Evolutionary conservation across 2,113 vertebrate genomes (phyloP), one percentile per base, ranked within the genome.

Genomic region (Puntigrus tetrazona): DNA sequence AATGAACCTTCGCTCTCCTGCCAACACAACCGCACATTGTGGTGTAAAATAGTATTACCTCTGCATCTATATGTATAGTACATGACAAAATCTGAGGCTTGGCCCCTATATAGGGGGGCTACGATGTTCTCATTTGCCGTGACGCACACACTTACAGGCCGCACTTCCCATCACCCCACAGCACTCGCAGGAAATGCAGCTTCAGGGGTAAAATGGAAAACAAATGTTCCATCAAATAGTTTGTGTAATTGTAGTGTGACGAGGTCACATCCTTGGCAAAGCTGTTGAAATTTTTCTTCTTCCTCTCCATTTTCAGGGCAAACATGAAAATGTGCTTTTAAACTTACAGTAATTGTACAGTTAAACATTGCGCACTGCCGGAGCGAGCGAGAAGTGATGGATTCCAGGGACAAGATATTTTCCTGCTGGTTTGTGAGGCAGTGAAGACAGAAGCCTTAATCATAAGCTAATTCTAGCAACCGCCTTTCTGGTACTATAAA

Each of bases 141-240:
- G 18, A 52, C 52, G n/a, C 52, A 31, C 69, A 57, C 57, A 73
- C 52, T n/a, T 29, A 45, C 14, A 14, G 10, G 18, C 75, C 13
- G 3, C 36, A 55, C 78, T 88, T 86, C 63, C 70, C 77, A 76
- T 59, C 29, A 59, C 65, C 65, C 78, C 86, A 47, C 52, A 75
- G 69, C 67, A 36, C 29, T 34, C 34, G 47, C 88, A 83, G 87
- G 86, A 91, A 88, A 89, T 90, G 79, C 84, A 87, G 85, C 89
- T 88, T 91, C 63, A 86, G 52, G 84, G 84, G 52, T 84, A 74
- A 87, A 90, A 91, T 89, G 86, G 90, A 89, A 86, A 91, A 87
- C 86, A 91, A 89, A 86, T 87, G 78, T 90, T 90, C 72, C 85
- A 84, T 86, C 52, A 84, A 90, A 91, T 87, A 88, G 86, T 84